A percentile compares a stretch with the other conserved stretches of the same genome.
Evolutionary conservation across 2,797 vertebrate species (phyloP).

Genomic region (Sebastes umbrosus): DNA sequence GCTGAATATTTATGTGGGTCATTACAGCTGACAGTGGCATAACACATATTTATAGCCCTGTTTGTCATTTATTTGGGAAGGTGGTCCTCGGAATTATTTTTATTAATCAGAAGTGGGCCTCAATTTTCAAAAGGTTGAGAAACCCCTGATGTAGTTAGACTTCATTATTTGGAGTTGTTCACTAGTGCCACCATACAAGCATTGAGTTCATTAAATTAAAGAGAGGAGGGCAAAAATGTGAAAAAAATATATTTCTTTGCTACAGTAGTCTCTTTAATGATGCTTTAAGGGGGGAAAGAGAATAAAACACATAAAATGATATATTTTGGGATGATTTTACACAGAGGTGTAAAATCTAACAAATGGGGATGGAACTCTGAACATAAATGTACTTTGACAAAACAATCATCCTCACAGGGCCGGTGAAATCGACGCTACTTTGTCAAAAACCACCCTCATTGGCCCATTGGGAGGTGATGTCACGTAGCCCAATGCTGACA

Average conservation of each 20-base stretch:
- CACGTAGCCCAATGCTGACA: constrained; percentile 43
- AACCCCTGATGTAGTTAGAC: neutral
- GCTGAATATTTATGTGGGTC: too few relatives aligned
- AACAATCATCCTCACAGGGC: constrained; percentile 41
- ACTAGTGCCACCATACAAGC: neutral
- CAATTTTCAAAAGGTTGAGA: too few relatives aligned
- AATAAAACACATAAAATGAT: neutral
- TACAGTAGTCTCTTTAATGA: neutral
- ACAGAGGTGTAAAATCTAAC: neutral
- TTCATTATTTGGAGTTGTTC: neutral
- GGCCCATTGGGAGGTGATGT: constrained; percentile 54
- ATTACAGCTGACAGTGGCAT: too few relatives aligned
- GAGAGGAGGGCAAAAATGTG: neutral
- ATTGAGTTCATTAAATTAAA: neutral
- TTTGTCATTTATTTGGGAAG: too few relatives aligned
- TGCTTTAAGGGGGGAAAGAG: neutral
- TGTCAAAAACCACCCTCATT: constrained; percentile 38
- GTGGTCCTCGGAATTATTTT: too few relatives aligned
- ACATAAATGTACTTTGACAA: constrained; percentile 45
- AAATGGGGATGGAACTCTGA: neutral
- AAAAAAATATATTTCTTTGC: neutral
- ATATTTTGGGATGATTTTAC: neutral
- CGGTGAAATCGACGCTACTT: constrained; percentile 43
- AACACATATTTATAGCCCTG: too few relatives aligned
- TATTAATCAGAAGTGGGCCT: too few relatives aligned